Evolutionary conservation across 2,888 invertebrate species (phyloP).

Genomic region (Scaeva pyrastri): DNA sequence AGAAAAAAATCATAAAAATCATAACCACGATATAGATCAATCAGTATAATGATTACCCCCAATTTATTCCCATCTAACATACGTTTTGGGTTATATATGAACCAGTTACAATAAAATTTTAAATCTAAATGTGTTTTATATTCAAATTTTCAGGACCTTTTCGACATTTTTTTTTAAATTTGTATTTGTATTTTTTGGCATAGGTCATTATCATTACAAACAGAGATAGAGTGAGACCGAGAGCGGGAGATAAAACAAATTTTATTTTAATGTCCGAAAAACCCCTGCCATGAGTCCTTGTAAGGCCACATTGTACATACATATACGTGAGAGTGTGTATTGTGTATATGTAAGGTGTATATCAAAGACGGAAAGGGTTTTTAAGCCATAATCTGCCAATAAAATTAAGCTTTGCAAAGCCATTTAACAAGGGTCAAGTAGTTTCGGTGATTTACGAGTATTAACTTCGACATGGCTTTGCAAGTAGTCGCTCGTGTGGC

Average conservation of each 20-base stretch:
- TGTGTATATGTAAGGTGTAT: neutral
- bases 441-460: constrained; percentile 75
- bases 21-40: constrained; percentile 6
- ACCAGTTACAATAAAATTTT: constrained; percentile 46
- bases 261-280: constrained; percentile 43
- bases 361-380: constrained; percentile 37
- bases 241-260: constrained; percentile 51
- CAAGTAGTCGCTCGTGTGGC: constrained; percentile 10
- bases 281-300: neutral
- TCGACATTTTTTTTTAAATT: constrained; percentile 53
- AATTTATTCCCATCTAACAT: constrained; percentile 34
- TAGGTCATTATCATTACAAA: constrained; percentile 31
- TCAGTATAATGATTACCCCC: constrained; percentile 1
- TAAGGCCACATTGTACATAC: neutral
- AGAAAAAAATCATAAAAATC: neutral
- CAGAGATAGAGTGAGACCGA: neutral
- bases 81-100: too few relatives aligned
- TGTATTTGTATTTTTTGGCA: too few relatives aligned
- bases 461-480: constrained; percentile 67
- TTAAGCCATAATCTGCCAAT: constrained; percentile 70
- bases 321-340: too few relatives aligned
- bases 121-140: constrained; percentile 51
- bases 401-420: constrained; percentile 74
- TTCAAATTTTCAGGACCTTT: constrained; percentile 46
- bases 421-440: constrained; percentile 75